These are phyloP conservation scores for Ardeotis arabs DNA, from an alignment of 2,113 vertebrate species.

Conservation along the genomic window DNA sequence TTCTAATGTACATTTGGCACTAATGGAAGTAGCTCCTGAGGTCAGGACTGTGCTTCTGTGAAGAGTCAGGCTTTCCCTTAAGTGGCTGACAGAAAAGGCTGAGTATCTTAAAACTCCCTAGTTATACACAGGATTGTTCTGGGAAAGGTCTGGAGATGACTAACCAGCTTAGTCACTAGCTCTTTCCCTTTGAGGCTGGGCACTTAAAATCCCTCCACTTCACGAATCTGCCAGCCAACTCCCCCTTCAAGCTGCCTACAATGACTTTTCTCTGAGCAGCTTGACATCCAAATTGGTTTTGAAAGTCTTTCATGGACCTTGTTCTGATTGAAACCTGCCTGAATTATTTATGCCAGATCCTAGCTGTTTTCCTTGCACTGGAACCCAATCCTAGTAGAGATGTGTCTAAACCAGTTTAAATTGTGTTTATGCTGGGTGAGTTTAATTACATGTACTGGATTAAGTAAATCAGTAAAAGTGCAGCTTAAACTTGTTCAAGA, in stretches of 20 bases:
- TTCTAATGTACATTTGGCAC: background rate
- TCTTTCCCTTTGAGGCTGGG: background rate
- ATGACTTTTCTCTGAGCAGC: background rate
- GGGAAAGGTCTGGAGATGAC: conserved; percentile 25
- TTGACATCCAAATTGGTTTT: background rate
- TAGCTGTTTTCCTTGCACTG: background rate
- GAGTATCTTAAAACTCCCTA: background rate
- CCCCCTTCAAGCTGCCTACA: background rate
- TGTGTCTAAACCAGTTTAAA: background rate
- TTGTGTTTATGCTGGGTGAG: background rate
- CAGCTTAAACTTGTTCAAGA: background rate
- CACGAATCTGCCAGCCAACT: background rate
- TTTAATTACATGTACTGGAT: background rate
- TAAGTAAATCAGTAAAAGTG: background rate
- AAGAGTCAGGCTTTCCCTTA: background rate
- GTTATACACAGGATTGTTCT: background rate
- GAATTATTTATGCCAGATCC: background rate
- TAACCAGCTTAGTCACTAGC: conserved; percentile 41
- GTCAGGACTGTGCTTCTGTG: background rate
- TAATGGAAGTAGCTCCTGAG: background rate
- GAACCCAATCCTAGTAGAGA: background rate
- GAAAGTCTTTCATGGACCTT: background rate
- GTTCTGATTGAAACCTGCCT: background rate
- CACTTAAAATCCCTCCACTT: background rate
- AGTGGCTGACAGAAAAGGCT: background rate